Evolutionary conservation across 2,888 invertebrate species (phyloP).

Genomic region (Aspidiotus destructor): DNA sequence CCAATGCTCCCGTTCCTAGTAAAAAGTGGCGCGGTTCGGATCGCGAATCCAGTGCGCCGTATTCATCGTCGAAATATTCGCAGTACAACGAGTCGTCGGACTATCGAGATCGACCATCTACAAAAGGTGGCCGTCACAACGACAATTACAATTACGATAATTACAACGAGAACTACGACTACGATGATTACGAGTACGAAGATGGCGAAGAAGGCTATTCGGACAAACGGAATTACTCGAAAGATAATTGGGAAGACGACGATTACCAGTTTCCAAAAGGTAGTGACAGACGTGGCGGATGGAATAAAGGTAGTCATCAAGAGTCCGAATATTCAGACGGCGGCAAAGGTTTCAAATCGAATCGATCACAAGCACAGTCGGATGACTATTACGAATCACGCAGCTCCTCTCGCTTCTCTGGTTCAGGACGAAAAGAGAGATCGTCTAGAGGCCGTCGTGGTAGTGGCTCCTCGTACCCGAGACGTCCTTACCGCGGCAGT

Average conservation of each 20-base stretch:
- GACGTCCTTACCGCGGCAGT: not conserved
- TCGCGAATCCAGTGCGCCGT: not conserved
- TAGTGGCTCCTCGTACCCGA: slow-evolving; percentile 6
- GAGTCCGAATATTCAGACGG: slow-evolving; percentile 12
- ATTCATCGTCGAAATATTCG: slow-evolving; percentile 12
- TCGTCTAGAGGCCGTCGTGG: slow-evolving; percentile 2
- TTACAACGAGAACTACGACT: slow-evolving; percentile 20
- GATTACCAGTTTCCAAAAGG: not conserved
- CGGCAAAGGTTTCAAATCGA: slow-evolving; percentile 1
- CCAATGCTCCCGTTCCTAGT: slow-evolving; percentile 3
- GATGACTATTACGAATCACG: slow-evolving; percentile 20
- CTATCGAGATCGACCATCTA: slow-evolving; percentile 2
- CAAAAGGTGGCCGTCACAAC: slow-evolving; percentile 10
- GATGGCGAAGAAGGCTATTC: not conserved
- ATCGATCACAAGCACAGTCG: not conserved
- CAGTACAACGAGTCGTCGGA: slow-evolving; percentile 14
- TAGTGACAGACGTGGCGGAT: not conserved
- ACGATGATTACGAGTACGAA: slow-evolving; percentile 10
- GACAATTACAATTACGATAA: slow-evolving; percentile 11
- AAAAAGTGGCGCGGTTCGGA: slow-evolving; percentile 21
- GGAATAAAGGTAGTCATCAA: slow-evolving; percentile 7
- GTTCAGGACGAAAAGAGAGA: not conserved
- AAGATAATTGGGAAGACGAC: slow-evolving; percentile 24
- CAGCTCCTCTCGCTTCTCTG: slow-evolving; percentile 4
- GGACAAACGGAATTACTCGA: slow-evolving; percentile 12